Evolutionary conservation across 2,797 vertebrate species (phyloP).

Genomic region (Pogonophryne albipinna): DNA sequence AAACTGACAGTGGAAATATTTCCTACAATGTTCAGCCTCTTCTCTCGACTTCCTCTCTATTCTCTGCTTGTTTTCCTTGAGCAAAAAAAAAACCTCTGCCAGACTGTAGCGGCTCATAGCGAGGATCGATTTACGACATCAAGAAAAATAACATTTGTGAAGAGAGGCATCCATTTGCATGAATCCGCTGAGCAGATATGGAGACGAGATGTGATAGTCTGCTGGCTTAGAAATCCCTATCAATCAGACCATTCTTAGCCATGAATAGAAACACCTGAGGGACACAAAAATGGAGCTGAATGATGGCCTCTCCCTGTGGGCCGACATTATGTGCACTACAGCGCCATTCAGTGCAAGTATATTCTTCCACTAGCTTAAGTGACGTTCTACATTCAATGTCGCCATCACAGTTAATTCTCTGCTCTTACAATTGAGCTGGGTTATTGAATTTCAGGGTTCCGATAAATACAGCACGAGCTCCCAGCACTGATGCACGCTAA

Average conservation of each 20-base stretch:
- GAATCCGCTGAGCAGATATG: slow-evolving; percentile 53
- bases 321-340: slow-evolving; percentile 54
- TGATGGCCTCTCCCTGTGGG: slow-evolving; percentile 56
- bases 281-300: slow-evolving; percentile 58
- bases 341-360: slow-evolving; percentile 51
- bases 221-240: slow-evolving; percentile 70
- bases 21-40: slow-evolving; percentile 56
- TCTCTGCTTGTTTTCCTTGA: slow-evolving; percentile 62
- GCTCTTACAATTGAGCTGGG: slow-evolving; percentile 61
- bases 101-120: slow-evolving; percentile 51
- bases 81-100: slow-evolving; percentile 18
- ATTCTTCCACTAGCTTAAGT: slow-evolving; percentile 62
- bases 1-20: slow-evolving; percentile 84
- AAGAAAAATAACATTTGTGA: slow-evolving; percentile 51
- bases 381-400: slow-evolving; percentile 67
- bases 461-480: slow-evolving; percentile 63
- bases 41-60: slow-evolving; percentile 48
- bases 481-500: slow-evolving; percentile 51
- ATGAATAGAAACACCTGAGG: slow-evolving; percentile 69
- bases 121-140: slow-evolving; percentile 66
- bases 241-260: slow-evolving; percentile 64
- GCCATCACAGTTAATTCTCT: slow-evolving; percentile 70
- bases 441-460: slow-evolving; percentile 73
- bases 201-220: slow-evolving; percentile 57
- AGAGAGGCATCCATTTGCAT: slow-evolving; percentile 52